phyloP scores from a whole-genome alignment of 1,140 invertebrate species.

The Triops cancriformis region DNA sequence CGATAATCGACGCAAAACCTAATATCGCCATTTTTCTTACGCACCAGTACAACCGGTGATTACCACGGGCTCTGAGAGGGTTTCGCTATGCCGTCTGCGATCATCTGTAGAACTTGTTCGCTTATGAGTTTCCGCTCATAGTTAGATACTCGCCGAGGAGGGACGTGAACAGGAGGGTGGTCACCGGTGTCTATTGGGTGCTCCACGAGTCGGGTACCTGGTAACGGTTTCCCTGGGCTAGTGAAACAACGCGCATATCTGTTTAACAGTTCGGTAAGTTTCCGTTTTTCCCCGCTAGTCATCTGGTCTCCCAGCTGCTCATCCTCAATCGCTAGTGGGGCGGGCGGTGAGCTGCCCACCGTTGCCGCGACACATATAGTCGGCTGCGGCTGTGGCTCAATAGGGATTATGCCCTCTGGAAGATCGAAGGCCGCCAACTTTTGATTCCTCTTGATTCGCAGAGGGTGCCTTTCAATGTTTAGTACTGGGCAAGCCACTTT shows the following conservation, averaged over 20 bases:
- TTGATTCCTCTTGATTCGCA: background rate
- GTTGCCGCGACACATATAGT: background rate
- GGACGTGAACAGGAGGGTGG: background rate
- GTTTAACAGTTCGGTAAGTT: background rate
- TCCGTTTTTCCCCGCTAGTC: too few species aligned
- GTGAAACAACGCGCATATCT: background rate
- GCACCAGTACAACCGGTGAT: slow-evolving; percentile 34
- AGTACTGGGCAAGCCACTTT: background rate
- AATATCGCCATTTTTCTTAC: slow-evolving; percentile 35
- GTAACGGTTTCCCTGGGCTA: background rate
- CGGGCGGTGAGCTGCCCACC: background rate
- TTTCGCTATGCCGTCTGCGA: slow-evolving; percentile 6
- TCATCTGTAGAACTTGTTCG: slow-evolving; percentile 15
- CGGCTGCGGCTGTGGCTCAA: background rate
- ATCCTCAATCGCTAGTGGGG: background rate
- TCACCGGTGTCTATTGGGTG: slow-evolving; percentile 12
- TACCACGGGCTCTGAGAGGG: slow-evolving; percentile 33
- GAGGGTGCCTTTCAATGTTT: background rate
- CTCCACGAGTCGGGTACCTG: background rate
- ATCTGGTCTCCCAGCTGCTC: background rate
- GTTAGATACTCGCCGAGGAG: slow-evolving; percentile 16
- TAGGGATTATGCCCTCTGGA: background rate
- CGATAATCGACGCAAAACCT: slow-evolving; percentile 42
- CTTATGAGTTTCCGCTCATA: background rate
- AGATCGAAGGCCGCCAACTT: background rate